These are phyloP conservation scores for Masnerella sp. DNA, from an alignment of 2,888 invertebrate species.

Conservation along the genomic window DNA sequence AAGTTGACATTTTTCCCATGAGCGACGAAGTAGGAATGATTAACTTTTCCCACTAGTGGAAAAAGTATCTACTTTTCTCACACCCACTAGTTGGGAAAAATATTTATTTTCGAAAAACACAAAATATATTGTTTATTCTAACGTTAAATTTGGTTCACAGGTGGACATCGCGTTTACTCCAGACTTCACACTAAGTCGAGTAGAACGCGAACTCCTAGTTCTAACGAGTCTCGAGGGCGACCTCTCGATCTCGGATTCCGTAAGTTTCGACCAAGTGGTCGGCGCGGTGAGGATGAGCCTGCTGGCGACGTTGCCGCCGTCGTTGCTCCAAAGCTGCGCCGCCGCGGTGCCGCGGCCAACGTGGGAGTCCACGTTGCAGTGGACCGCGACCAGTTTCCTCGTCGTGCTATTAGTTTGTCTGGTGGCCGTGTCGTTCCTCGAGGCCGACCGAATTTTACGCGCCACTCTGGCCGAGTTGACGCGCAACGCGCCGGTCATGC, in stretches of 20 bases:
- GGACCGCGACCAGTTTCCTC: conserved; percentile 81
- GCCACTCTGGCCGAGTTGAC: conserved; percentile 79
- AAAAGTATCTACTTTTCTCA: too few species aligned
- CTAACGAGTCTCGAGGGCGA: conserved; percentile 80
- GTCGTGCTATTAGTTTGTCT: conserved; percentile 82
- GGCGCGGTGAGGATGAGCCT: conserved; percentile 70
- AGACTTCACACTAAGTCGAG: conserved; percentile 89
- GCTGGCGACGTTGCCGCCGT: conserved; percentile 80
- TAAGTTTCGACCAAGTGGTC: background rate
- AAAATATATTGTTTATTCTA: too few species aligned
- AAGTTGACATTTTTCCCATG: too few species aligned
- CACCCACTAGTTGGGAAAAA: too few species aligned
- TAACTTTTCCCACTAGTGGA: too few species aligned
- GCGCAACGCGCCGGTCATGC: conserved; percentile 80
- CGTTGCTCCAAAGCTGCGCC: conserved; percentile 84
- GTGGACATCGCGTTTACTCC: conserved; percentile 94
- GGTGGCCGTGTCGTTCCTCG: conserved; percentile 84
- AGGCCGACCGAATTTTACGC: conserved; percentile 84
- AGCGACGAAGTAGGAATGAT: too few species aligned
- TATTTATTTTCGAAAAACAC: too few species aligned
- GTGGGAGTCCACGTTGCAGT: conserved; percentile 88
- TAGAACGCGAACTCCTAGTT: conserved; percentile 82
- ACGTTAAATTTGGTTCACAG: too few species aligned
- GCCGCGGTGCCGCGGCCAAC: conserved; percentile 84
- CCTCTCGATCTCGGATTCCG: background rate